Evolutionary conservation across 2,797 vertebrate genomes (phyloP).

Genomic region (Oreochromis grahami): DNA sequence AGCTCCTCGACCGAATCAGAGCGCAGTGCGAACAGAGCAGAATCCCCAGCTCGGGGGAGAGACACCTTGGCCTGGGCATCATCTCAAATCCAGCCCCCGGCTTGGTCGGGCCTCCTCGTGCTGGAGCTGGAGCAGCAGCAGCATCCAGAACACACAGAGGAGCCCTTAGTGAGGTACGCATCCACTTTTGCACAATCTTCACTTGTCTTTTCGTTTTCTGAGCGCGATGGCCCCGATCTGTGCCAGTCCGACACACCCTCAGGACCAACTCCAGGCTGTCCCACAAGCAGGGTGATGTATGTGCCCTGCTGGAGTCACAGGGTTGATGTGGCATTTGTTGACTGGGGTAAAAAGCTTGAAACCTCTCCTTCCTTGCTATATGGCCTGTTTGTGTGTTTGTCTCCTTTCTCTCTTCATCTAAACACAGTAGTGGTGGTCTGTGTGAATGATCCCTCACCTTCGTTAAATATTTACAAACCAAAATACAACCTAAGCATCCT

Average conservation of each 20-base stretch:
- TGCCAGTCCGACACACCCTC: constrained; percentile 63
- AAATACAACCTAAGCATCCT: background rate
- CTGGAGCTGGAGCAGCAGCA: constrained; percentile 39
- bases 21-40: constrained; percentile 82
- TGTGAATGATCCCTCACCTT: background rate
- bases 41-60: constrained; percentile 29
- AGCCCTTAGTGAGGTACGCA: constrained; percentile 81
- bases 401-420: background rate
- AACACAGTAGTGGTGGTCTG: background rate
- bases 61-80: constrained; percentile 41
- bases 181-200: background rate
- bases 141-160: constrained; percentile 38
- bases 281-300: background rate
- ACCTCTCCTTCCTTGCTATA: background rate
- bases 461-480: constrained; percentile 23
- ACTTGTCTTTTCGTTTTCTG: background rate
- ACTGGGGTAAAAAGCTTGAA: background rate
- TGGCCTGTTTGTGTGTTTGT: background rate
- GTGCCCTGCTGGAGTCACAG: background rate
- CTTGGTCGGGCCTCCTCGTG: constrained; percentile 28
- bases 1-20: constrained; percentile 85
- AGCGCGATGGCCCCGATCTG: constrained; percentile 18
- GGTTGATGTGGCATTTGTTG: background rate
- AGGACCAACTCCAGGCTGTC: background rate
- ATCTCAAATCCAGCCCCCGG: constrained; percentile 39